Conservation (phyloP, 2,113 vertebrate genomes). For the Camelus bactrianus region DNA sequence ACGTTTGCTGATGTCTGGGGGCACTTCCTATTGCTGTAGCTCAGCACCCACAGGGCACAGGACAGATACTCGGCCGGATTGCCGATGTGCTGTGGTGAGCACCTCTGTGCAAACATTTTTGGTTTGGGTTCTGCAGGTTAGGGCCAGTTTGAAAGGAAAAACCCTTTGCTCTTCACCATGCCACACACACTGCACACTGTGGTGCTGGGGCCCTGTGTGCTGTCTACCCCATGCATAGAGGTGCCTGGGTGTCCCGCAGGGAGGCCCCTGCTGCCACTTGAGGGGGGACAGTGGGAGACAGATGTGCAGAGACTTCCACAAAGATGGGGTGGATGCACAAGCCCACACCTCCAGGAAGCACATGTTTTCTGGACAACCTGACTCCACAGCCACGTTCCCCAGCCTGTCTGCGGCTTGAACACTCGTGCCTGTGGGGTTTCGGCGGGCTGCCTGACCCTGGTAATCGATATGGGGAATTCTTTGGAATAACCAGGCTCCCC, state of each 20-base stretch:
- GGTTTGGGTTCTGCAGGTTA: background rate
- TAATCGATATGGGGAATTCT: background rate
- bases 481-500: background rate
- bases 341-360: background rate
- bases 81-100: background rate
- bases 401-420: background rate
- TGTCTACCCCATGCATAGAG: background rate
- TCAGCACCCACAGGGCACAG: background rate
- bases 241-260: background rate
- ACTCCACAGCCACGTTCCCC: rapidly evolving
- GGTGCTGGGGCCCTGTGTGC: background rate
- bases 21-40: background rate
- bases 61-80: rapidly evolving
- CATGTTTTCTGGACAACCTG: background rate
- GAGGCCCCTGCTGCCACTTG: background rate
- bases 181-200: background rate
- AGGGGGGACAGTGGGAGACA: background rate
- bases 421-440: background rate
- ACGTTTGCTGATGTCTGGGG: background rate
- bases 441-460: background rate
- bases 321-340: background rate
- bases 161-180: background rate
- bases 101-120: background rate
- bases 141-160: background rate
- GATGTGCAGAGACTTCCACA: background rate